Evolutionary conservation across 2,888 invertebrate genomes (phyloP).

Genomic region (Rosalia funebris): DNA sequence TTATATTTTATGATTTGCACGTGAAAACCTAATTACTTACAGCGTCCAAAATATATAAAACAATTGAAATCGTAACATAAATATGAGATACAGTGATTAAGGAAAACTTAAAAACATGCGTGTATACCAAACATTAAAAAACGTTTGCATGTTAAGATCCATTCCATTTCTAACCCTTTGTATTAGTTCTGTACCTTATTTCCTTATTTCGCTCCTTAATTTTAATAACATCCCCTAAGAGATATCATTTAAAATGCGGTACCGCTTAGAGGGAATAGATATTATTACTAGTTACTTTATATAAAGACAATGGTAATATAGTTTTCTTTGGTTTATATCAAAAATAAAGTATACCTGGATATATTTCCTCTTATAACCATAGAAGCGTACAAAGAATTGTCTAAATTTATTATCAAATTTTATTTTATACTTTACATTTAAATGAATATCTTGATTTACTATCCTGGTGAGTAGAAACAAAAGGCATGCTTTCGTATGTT

Average conservation of each 20-base stretch:
- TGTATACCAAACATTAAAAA: conserved; percentile 62
- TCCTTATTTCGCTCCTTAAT: conserved; percentile 37
- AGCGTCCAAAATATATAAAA: conserved; percentile 52
- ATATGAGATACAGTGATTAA: conserved; percentile 52
- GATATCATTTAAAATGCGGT: conserved; percentile 32
- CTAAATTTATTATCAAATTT: conserved; percentile 25
- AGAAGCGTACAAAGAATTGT: conserved; percentile 15
- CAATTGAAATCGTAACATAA: conserved; percentile 53
- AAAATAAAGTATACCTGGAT: conserved; percentile 54
- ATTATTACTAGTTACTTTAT: conserved; percentile 44
- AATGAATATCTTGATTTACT: conserved; percentile 4
- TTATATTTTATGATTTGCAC: conserved; percentile 33
- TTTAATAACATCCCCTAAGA: conserved; percentile 41
- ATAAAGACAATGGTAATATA: conserved; percentile 54
- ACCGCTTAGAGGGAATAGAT: conserved; percentile 22
- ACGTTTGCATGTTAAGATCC: conserved; percentile 47
- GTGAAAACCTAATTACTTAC: conserved; percentile 52
- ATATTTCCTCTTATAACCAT: conserved; percentile 22
- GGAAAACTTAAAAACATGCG: conserved; percentile 61
- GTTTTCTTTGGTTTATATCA: conserved; percentile 57
- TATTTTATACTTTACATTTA: conserved; percentile 20
- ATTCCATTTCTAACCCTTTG: conserved; percentile 50
- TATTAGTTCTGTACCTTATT: conserved; percentile 43
- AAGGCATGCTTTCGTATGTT: too few relatives aligned
- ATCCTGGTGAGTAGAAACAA: background rate